These are phyloP conservation scores for Ormyrus thymus DNA, from an alignment of 2,888 invertebrate species.

Conservation along the genomic window DNA sequence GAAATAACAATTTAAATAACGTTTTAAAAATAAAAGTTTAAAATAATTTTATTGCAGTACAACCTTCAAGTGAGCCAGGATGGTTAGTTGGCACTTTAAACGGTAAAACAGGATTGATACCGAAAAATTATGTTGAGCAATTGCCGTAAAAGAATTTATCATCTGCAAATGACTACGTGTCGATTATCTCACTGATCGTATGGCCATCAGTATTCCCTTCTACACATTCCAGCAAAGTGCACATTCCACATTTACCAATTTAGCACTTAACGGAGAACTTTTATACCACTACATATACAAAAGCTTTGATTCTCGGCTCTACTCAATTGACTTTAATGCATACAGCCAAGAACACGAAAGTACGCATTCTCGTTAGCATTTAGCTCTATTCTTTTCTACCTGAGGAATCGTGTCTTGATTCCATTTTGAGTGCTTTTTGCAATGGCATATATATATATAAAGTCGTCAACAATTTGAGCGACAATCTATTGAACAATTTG, in stretches of 20 bases:
- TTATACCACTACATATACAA: slow-evolving; percentile 53
- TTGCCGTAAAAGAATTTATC: slow-evolving; percentile 78
- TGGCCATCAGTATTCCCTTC: slow-evolving; percentile 57
- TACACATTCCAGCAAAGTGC: slow-evolving; percentile 61
- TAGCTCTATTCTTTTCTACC: slow-evolving; percentile 55
- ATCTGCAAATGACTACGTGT: slow-evolving; percentile 65
- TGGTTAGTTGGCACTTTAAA: slow-evolving; percentile 97
- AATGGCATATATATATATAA: slow-evolving; percentile 40
- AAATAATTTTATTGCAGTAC: slow-evolving; percentile 79
- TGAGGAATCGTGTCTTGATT: slow-evolving; percentile 46
- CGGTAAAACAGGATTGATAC: slow-evolving; percentile 94
- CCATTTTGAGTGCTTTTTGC: slow-evolving; percentile 56
- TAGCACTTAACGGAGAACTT: slow-evolving; percentile 53
- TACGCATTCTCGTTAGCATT: slow-evolving; percentile 49
- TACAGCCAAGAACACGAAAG: slow-evolving; percentile 52
- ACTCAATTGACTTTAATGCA: slow-evolving; percentile 44
- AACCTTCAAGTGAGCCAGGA: slow-evolving; percentile 94
- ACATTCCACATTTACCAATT: slow-evolving; percentile 56
- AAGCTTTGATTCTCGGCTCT: slow-evolving; percentile 55
- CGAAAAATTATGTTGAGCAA: slow-evolving; percentile 96
- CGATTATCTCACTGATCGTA: slow-evolving; percentile 35
- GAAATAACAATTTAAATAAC: background rate
- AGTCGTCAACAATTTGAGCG: slow-evolving; percentile 26
- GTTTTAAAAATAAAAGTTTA: slow-evolving; percentile 23
- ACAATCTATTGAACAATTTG: slow-evolving; percentile 52